Conservation (phyloP, 2,888 invertebrate species). For the Penaeus monodon region DNA sequence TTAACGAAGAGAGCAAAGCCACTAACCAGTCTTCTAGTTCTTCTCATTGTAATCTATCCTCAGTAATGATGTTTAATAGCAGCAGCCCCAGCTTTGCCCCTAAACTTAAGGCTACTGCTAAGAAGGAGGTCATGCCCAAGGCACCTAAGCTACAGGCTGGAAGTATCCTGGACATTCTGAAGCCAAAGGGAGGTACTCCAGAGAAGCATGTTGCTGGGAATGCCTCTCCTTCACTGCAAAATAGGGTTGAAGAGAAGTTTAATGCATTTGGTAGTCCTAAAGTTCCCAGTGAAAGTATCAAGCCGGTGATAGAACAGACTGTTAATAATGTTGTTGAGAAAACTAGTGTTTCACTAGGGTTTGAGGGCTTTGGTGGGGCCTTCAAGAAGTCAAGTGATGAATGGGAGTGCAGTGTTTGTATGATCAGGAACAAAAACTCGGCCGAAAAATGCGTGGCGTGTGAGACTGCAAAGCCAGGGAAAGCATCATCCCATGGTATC, state of each 20-base stretch:
- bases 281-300: slow-evolving; percentile 7
- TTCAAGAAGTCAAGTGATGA: slow-evolving; percentile 54
- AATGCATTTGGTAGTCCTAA: background rate
- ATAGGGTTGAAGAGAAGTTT: slow-evolving; percentile 24
- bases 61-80: slow-evolving; percentile 39
- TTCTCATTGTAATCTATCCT: background rate
- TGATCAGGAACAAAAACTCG: slow-evolving; percentile 65
- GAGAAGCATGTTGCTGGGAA: too few species aligned
- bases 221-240: background rate
- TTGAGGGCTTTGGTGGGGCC: slow-evolving; percentile 45
- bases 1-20: slow-evolving; percentile 23
- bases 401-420: slow-evolving; percentile 67
- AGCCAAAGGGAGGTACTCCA: slow-evolving; percentile 28
- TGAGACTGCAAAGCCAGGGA: slow-evolving; percentile 68
- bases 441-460: slow-evolving; percentile 67
- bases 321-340: slow-evolving; percentile 36
- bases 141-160: slow-evolving; percentile 39
- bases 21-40: background rate
- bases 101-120: too few species aligned
- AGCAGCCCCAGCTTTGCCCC: slow-evolving; percentile 17
- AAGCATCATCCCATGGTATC: background rate
- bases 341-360: slow-evolving; percentile 27
- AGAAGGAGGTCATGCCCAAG: too few species aligned
- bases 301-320: slow-evolving; percentile 21
- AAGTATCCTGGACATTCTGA: slow-evolving; percentile 49